Conservation (phyloP, 2,888 invertebrate species). For the Pterostichus madidus region DNA sequence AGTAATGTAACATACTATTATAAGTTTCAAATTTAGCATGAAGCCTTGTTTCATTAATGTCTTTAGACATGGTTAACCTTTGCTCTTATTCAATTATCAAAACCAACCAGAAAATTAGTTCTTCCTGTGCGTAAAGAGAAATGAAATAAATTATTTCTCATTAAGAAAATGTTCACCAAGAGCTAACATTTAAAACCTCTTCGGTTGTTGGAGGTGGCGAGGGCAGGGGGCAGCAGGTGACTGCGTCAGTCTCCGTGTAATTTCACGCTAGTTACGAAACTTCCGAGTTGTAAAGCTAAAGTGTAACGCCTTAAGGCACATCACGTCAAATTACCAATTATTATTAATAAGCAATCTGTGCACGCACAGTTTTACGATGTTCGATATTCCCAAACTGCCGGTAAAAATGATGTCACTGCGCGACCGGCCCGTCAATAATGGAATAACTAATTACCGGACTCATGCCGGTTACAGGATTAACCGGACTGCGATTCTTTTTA, state of each 20-base stretch:
- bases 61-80: too few species aligned
- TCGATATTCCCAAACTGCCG: conserved; percentile 65
- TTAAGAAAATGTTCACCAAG: too few species aligned
- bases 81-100: too few species aligned
- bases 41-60: too few species aligned
- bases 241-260: conserved; percentile 26
- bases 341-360: conserved; percentile 67
- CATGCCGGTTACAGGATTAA: neutral
- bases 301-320: conserved; percentile 58
- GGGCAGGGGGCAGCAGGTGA: neutral
- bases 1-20: too few species aligned
- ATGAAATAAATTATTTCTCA: too few species aligned
- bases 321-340: conserved; percentile 66
- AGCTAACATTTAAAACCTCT: too few species aligned
- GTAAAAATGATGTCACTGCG: conserved; percentile 62
- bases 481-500: conserved; percentile 18
- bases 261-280: conserved; percentile 58
- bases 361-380: conserved; percentile 65
- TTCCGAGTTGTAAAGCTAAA: conserved; percentile 50
- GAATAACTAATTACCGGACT: conserved; percentile 64
- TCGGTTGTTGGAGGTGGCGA: too few species aligned
- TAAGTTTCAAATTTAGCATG: too few species aligned
- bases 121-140: too few species aligned
- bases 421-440: conserved; percentile 56
- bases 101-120: too few species aligned